Percentiles rank a stretch among this genome's conserved stretches.
Conservation (phyloP, 1,140 invertebrate genomes). For the Macrobrachium rosenbergii region DNA sequence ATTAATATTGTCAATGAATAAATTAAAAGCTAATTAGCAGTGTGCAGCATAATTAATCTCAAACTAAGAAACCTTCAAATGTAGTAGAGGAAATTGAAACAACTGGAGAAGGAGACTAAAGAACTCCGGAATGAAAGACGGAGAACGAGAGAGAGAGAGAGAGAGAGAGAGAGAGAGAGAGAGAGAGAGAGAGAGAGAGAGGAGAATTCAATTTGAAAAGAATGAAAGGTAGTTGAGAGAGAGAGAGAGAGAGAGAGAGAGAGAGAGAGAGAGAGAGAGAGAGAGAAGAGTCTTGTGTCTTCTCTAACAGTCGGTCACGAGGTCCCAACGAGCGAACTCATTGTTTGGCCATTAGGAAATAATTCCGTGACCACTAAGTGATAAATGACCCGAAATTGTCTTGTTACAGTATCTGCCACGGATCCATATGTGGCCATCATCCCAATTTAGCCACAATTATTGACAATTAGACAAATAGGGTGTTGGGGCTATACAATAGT, state of each 20-base stretch:
- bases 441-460: constrained; percentile 57
- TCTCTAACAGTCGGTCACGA: neutral
- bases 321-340: constrained; percentile 6
- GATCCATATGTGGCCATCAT: constrained; percentile 63
- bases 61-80: neutral
- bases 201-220: neutral
- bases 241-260: constrained; percentile 27
- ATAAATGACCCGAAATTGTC: constrained; percentile 60
- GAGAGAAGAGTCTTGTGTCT: neutral
- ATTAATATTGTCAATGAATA: neutral
- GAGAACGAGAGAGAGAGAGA: neutral
- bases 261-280: neutral
- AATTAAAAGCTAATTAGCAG: neutral
- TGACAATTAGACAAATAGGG: constrained; percentile 61
- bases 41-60: neutral
- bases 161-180: neutral
- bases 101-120: neutral
- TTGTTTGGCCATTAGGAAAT: constrained; percentile 47
- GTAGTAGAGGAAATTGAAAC: neutral
- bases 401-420: constrained; percentile 60
- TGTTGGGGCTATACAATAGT: neutral
- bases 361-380: constrained; percentile 39
- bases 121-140: too few relatives aligned
- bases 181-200: constrained; percentile 10
- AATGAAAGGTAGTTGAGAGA: constrained; percentile 13